phyloP scores from a whole-genome alignment of 2,113 vertebrate species.

The Pantherophis guttatus region DNA sequence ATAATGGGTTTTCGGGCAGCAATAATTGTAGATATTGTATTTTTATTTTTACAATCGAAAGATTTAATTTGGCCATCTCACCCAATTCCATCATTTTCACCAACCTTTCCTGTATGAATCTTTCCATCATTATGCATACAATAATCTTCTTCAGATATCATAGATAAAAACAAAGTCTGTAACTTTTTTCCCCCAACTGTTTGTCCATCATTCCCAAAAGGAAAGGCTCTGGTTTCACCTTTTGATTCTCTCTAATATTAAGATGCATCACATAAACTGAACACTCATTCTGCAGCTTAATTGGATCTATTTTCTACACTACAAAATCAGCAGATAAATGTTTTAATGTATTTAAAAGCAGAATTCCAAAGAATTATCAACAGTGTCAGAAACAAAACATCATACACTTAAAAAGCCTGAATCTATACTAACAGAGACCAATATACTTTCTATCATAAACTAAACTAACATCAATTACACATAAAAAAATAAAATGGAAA shows the following conservation, averaged over 20 bases:
- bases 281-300: slow-evolving; percentile 57
- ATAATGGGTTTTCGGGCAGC: neutral
- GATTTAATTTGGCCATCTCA: neutral
- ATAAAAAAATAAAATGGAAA: neutral
- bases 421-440: slow-evolving; percentile 44
- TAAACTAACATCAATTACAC: slow-evolving; percentile 35
- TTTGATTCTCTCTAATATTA: slow-evolving; percentile 48
- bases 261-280: slow-evolving; percentile 44
- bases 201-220: neutral
- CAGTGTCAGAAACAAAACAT: slow-evolving; percentile 31
- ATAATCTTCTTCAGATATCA: neutral
- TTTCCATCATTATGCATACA: neutral
- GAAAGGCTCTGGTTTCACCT: neutral
- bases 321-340: slow-evolving; percentile 41
- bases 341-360: slow-evolving; percentile 40
- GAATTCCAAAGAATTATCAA: slow-evolving; percentile 49
- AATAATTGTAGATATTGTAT: neutral
- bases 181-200: neutral
- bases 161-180: neutral
- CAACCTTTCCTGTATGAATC: neutral
- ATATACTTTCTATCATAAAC: slow-evolving; percentile 25
- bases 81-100: neutral
- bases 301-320: slow-evolving; percentile 40
- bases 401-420: slow-evolving; percentile 26
- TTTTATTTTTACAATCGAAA: neutral